phyloP scores from a whole-genome alignment of 2,797 vertebrate species.

The Diplodus puntazzo region DNA sequence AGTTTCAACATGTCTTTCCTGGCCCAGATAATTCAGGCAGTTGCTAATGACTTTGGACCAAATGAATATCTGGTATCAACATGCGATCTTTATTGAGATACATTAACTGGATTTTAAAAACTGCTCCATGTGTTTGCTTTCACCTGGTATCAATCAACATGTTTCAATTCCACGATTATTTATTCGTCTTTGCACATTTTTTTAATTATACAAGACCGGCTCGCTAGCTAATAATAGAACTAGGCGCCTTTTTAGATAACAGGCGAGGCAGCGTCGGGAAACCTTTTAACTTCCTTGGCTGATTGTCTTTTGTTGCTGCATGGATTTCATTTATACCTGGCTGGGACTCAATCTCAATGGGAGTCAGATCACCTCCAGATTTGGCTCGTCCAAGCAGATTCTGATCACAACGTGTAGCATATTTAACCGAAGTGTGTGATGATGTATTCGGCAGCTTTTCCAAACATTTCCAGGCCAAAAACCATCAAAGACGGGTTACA shows the following conservation, averaged over 20 bases:
- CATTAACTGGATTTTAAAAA: background rate
- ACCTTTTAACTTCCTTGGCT: too few relatives aligned
- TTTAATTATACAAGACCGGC: background rate
- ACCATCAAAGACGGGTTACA: background rate
- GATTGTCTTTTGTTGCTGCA: background rate
- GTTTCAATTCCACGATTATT: background rate
- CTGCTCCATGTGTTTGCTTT: background rate
- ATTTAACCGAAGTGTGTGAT: background rate
- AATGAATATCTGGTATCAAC: background rate
- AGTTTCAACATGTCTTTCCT: too few relatives aligned
- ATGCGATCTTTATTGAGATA: background rate
- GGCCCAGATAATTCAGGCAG: background rate
- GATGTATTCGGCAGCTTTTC: background rate
- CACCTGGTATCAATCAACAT: background rate
- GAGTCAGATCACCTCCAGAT: background rate
- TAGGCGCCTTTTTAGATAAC: too few relatives aligned
- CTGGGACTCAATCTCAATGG: background rate
- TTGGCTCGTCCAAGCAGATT: too few relatives aligned
- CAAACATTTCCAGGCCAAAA: conserved; percentile 2
- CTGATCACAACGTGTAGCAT: background rate
- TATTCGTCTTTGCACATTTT: too few relatives aligned
- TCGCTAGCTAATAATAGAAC: background rate
- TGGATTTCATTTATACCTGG: background rate
- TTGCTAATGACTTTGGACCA: background rate
- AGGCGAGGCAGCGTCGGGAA: too few relatives aligned